phyloP scores from a whole-genome alignment of 2,113 vertebrate genomes.

The Macrotis lagotis region DNA sequence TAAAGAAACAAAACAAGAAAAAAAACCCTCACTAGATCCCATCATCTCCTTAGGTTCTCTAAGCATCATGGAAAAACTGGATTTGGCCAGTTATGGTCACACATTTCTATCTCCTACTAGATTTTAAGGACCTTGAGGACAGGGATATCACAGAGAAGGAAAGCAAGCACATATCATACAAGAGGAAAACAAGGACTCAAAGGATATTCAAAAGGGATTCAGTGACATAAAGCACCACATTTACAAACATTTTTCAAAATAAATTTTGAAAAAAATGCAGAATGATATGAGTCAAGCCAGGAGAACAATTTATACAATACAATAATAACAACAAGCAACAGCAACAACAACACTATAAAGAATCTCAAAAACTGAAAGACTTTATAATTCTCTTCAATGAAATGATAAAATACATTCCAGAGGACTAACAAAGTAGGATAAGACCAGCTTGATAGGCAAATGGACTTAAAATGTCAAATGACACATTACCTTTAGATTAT shows the following conservation, averaged over 20 bases:
- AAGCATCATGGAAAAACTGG: too few relatives aligned
- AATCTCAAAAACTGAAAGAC: neutral
- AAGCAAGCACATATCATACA: too few relatives aligned
- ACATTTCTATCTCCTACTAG: too few relatives aligned
- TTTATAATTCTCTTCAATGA: neutral
- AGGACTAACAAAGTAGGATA: neutral
- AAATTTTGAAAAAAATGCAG: neutral
- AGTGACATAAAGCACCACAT: neutral
- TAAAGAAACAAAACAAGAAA: too few relatives aligned
- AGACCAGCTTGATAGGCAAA: neutral
- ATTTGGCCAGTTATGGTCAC: too few relatives aligned
- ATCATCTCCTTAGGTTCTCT: too few relatives aligned
- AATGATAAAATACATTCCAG: neutral
- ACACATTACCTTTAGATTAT: neutral
- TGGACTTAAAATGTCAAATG: neutral
- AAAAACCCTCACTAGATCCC: too few relatives aligned
- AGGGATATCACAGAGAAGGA: too few relatives aligned
- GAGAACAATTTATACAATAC: neutral
- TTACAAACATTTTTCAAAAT: neutral
- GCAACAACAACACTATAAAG: neutral
- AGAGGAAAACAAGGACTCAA: neutral
- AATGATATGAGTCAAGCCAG: neutral
- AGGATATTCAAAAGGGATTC: neutral
- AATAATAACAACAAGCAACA: too few relatives aligned
- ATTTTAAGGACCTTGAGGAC: too few relatives aligned